These are phyloP conservation scores for Sylvilagus bachmani DNA, from an alignment of 2,113 vertebrate species.

Conservation along the genomic window DNA sequence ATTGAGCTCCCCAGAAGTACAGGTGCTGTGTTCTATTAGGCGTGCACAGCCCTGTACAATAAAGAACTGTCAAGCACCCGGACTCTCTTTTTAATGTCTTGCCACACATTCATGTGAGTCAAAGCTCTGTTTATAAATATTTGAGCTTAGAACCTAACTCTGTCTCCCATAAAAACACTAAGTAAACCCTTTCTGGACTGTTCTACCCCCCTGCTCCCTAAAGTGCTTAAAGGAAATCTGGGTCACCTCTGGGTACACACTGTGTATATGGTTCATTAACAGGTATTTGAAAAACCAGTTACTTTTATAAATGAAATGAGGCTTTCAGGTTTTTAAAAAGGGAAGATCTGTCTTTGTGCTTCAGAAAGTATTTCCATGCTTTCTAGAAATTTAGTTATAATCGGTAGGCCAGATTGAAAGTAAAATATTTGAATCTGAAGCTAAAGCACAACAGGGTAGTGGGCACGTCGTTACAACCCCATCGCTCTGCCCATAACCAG, in stretches of 20 bases:
- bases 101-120: not conserved
- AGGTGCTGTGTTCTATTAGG: not conserved
- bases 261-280: not conserved
- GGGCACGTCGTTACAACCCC: conserved; percentile 41
- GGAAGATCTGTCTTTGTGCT: not conserved
- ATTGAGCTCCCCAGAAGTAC: not conserved
- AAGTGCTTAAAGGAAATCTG: conserved; percentile 11
- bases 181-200: not conserved
- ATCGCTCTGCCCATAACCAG: not conserved
- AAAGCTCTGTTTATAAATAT: conserved; percentile 25
- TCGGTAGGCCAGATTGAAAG: conserved; percentile 18
- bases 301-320: conserved; percentile 1
- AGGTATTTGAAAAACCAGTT: conserved; percentile 17
- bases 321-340: conserved; percentile 12
- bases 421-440: not conserved
- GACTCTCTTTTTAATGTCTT: not conserved
- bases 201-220: not conserved
- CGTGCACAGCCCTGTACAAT: not conserved
- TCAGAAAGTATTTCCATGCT: not conserved
- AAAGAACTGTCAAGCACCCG: not conserved
- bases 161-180: not conserved
- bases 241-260: not conserved
- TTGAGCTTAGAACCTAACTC: not conserved
- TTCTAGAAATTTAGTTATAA: conserved; percentile 17
- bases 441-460: conserved; percentile 2